Percentiles rank a stretch among this genome's conserved stretches.
Conservation (phyloP, 2,797 vertebrate genomes). For the Netta rufina region DNA sequence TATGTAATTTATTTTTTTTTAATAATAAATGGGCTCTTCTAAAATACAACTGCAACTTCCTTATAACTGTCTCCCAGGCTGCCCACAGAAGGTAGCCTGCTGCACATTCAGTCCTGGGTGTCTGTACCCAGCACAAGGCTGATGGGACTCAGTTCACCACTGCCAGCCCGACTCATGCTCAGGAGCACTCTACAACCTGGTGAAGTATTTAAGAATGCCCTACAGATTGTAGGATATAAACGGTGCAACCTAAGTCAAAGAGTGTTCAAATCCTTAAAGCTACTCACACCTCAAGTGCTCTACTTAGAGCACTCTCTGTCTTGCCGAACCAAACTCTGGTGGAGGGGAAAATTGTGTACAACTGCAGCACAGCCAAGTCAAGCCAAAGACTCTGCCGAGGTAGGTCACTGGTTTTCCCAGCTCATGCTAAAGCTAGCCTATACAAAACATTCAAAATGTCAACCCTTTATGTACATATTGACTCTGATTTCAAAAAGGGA, state of each 20-base stretch:
- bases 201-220: neutral
- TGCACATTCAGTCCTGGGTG: neutral
- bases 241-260: neutral
- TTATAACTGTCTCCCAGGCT: neutral
- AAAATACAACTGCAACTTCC: neutral
- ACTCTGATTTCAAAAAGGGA: neutral
- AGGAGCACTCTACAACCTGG: neutral
- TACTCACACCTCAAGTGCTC: neutral
- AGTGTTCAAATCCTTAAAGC: neutral
- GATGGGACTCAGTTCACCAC: neutral
- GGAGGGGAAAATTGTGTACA: neutral
- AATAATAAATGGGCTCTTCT: neutral
- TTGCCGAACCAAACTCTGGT: neutral
- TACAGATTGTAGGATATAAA: neutral
- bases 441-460: neutral
- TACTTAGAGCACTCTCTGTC: neutral
- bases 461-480: neutral
- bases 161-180: accelerated
- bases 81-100: neutral
- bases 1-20: neutral
- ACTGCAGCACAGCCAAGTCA: neutral
- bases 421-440: neutral
- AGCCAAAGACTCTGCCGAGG: neutral
- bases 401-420: neutral
- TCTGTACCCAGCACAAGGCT: neutral